Conservation (phyloP, 2,888 invertebrate genomes). For the Idaea biselata region DNA sequence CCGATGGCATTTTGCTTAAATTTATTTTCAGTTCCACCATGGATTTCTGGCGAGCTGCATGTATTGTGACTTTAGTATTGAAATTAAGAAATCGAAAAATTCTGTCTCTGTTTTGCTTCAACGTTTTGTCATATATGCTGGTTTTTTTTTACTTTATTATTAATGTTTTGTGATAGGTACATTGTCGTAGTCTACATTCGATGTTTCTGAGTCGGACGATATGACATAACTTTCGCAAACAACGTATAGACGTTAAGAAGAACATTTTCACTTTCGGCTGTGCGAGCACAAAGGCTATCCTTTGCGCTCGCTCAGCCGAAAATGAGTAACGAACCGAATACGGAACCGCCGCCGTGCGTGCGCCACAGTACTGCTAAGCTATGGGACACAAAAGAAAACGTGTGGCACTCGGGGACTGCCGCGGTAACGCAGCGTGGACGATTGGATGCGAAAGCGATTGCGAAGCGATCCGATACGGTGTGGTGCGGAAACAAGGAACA, state of each 20-base stretch:
- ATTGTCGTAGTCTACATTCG: neutral
- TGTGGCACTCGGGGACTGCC: too few species aligned
- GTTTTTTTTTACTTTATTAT: neutral
- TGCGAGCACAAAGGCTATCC: slow-evolving; percentile 3
- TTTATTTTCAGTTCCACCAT: slow-evolving; percentile 6
- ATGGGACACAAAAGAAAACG: neutral
- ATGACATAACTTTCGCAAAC: slow-evolving; percentile 5
- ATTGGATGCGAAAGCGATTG: too few species aligned
- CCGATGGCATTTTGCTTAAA: slow-evolving; percentile 12
- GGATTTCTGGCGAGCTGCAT: slow-evolving; percentile 10
- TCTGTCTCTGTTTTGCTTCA: neutral
- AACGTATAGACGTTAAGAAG: too few species aligned
- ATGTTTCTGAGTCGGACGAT: slow-evolving; percentile 6
- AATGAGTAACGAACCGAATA: slow-evolving; percentile 11
- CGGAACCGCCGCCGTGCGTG: neutral
- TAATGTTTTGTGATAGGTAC: neutral
- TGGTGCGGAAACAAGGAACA: too few species aligned
- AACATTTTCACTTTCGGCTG: too few species aligned
- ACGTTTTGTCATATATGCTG: neutral
- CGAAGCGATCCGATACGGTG: too few species aligned
- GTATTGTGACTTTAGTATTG: slow-evolving; percentile 7
- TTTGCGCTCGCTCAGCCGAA: neutral
- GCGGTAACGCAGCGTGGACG: too few species aligned
- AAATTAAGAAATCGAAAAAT: slow-evolving; percentile 10
- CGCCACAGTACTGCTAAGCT: neutral